Conservation (phyloP, 2,113 vertebrate species). For the Protomyctophum bolini region DNA sequence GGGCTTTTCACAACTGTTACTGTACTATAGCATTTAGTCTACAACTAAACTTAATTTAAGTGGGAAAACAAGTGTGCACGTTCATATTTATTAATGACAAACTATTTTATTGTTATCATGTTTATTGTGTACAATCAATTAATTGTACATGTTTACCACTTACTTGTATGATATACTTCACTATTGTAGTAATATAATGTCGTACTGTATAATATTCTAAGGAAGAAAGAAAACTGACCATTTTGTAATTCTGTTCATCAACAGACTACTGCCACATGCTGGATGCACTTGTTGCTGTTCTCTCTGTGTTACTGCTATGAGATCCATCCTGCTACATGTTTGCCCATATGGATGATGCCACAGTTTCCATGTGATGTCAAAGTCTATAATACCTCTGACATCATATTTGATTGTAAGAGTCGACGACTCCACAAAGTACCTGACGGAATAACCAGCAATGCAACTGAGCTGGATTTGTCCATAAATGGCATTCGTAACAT, state of each 20-base stretch:
- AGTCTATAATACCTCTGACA: conserved; percentile 12
- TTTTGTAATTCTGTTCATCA: conserved; percentile 36
- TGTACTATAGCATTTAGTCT: background rate
- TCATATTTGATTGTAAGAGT: conserved; percentile 66
- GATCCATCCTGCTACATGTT: conserved; percentile 30
- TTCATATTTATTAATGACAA: background rate
- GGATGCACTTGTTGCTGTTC: conserved; percentile 53
- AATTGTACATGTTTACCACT: too few species aligned
- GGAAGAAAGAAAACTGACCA: background rate
- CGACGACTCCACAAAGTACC: conserved; percentile 71
- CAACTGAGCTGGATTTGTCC: conserved; percentile 72
- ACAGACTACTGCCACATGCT: conserved; percentile 51
- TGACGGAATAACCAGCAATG: conserved; percentile 52
- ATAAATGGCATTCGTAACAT: conserved; percentile 73
- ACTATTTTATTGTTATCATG: background rate
- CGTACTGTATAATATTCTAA: background rate
- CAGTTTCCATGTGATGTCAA: conserved; percentile 73
- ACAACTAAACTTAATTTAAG: background rate
- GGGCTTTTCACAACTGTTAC: background rate
- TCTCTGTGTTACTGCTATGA: conserved; percentile 32
- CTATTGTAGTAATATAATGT: background rate
- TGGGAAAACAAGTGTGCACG: background rate
- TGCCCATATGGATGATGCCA: conserved; percentile 37
- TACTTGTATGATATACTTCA: too few species aligned
- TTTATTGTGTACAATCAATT: too few species aligned